Percentiles rank a stretch among this genome's conserved stretches.
Conservation (phyloP, 2,888 invertebrate genomes). For the Agrotis segetum region DNA sequence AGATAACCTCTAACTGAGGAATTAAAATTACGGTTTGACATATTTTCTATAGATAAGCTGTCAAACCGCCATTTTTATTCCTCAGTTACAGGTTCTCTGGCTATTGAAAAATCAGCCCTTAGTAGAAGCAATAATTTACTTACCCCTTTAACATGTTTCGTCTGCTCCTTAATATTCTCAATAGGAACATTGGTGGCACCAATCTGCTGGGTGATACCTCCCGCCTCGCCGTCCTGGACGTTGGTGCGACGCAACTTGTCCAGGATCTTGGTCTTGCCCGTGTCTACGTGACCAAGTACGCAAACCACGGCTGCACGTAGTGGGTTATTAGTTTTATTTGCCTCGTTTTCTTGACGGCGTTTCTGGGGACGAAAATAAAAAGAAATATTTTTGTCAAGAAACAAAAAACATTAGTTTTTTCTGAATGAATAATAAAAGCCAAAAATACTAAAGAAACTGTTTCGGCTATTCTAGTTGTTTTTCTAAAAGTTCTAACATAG, state of each 20-base stretch:
- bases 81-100: no score
- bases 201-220: slow-evolving; percentile 99
- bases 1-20: no score
- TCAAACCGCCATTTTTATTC: no score
- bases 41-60: no score
- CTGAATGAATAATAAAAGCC: no score
- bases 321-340: slow-evolving; percentile 83
- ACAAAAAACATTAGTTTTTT: no score
- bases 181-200: slow-evolving; percentile 99
- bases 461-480: no score
- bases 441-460: no score
- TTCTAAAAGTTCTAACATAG: no score
- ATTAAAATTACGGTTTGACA: no score
- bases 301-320: slow-evolving; percentile 99
- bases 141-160: slow-evolving; percentile 97
- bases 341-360: slow-evolving; percentile 88
- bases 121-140: slow-evolving; percentile 67
- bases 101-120: no score
- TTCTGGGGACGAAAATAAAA: slow-evolving; percentile 73
- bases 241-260: slow-evolving; percentile 98
- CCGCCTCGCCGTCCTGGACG: slow-evolving; percentile 99
- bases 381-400: no score
- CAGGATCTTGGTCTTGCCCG: slow-evolving; percentile 99
- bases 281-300: slow-evolving; percentile 99
- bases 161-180: slow-evolving; percentile 98